A percentile compares a stretch with the other conserved stretches of the same genome.
Conservation (phyloP, 2,888 invertebrate species). For the Urechis unicinctus region DNA sequence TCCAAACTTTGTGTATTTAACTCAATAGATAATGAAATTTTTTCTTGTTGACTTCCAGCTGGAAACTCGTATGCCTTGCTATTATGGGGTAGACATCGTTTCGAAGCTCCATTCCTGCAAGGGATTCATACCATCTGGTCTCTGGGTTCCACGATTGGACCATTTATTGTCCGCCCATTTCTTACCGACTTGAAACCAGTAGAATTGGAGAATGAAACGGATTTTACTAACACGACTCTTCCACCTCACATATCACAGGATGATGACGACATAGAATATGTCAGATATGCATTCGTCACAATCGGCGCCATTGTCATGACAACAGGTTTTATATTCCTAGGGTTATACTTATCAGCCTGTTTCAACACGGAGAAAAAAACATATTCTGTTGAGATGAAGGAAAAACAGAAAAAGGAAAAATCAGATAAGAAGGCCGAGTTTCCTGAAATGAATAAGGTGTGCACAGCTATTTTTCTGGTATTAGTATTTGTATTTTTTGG, state of each 20-base stretch:
- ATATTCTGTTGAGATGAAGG: background rate
- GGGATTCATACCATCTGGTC: background rate
- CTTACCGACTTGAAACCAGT: background rate
- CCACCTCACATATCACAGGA: background rate
- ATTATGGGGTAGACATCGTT: background rate
- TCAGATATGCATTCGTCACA: background rate
- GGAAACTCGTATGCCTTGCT: background rate
- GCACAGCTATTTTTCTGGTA: background rate
- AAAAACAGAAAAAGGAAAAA: background rate
- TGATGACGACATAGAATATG: background rate
- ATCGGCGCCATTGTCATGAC: background rate
- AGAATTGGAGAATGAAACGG: background rate
- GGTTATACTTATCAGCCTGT: background rate
- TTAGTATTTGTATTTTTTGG: background rate
- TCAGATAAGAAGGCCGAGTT: background rate
- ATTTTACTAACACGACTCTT: background rate
- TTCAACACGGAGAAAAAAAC: background rate
- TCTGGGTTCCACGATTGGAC: background rate
- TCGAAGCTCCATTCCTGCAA: background rate
- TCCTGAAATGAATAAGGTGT: background rate
- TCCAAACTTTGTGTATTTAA: no score
- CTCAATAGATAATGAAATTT: no score
- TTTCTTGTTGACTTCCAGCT: background rate
- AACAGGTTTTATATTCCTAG: background rate
- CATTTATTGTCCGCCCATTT: background rate